Evolutionary conservation across 2,888 invertebrate genomes (phyloP).

Genomic region (Xanthostigma xanthostigma): DNA sequence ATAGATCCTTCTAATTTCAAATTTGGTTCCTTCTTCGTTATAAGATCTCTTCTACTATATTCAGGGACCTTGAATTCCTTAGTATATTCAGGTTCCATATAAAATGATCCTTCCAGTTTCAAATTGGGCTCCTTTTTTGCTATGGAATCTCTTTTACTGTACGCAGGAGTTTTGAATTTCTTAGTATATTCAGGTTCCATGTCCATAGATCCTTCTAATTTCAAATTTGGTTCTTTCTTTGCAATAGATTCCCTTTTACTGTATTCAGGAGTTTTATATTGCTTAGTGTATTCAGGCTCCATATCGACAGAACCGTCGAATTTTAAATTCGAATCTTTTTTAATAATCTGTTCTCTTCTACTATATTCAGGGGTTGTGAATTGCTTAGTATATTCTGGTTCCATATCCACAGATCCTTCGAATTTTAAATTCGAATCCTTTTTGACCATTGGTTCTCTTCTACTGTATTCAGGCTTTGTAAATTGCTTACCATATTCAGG

Average conservation of each 20-base stretch:
- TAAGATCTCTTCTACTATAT: conserved; percentile 13
- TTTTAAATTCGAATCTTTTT: conserved; percentile 29
- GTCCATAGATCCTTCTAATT: conserved; percentile 31
- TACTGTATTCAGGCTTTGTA: conserved; percentile 9
- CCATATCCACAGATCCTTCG: conserved; percentile 28
- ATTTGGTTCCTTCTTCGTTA: conserved; percentile 24
- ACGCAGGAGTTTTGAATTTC: conserved; percentile 20
- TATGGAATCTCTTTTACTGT: conserved; percentile 25
- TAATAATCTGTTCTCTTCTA: conserved; percentile 21
- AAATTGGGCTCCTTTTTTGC: conserved; percentile 22
- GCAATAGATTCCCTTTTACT: conserved; percentile 24
- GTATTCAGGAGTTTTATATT: conserved; percentile 2
- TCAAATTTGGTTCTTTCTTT: conserved; percentile 29
- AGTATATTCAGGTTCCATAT: conserved; percentile 26
- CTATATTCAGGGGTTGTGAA: conserved; percentile 6
- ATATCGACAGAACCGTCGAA: conserved; percentile 30
- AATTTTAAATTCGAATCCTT: conserved; percentile 31
- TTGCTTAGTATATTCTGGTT: conserved; percentile 30
- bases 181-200: conserved; percentile 32
- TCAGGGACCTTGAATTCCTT: conserved; percentile 21
- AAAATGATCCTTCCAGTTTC: conserved; percentile 29
- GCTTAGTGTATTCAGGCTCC: conserved; percentile 25
- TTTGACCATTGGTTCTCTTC: conserved; percentile 21
- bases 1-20: conserved; percentile 34
- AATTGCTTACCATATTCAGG: conserved; percentile 29